Percentiles rank a stretch among this genome's conserved stretches.
phyloP scores from a whole-genome alignment of 2,113 vertebrate species.

The Oncorhynchus keta region DNA sequence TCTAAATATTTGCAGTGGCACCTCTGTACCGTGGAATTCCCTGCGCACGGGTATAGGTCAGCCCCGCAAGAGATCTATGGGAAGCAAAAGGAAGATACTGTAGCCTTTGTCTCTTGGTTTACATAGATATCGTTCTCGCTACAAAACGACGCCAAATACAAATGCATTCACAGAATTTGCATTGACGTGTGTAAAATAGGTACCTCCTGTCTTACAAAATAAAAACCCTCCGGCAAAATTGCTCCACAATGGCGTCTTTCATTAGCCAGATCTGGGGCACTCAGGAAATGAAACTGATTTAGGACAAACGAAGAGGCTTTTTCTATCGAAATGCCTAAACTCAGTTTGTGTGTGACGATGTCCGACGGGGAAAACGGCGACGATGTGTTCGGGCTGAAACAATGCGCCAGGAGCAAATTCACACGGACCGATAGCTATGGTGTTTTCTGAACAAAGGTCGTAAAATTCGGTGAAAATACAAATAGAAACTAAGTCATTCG shows the following conservation, averaged over 20 bases:
- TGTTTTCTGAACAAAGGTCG: conserved; percentile 48
- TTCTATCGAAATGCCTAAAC: conserved; percentile 12
- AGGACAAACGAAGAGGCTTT: conserved; percentile 22
- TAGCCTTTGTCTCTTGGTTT: conserved; percentile 8
- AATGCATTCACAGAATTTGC: conserved; percentile 57
- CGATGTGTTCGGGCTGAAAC: conserved; percentile 42
- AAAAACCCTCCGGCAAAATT: conserved; percentile 69
- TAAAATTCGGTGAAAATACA: conserved; percentile 15
- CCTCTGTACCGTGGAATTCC: conserved; percentile 41
- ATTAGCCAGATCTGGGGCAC: conserved; percentile 70
- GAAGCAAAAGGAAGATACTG: conserved; percentile 21
- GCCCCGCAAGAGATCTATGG: conserved; percentile 9
- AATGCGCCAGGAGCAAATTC: conserved; percentile 68
- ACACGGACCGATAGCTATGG: conserved; percentile 52
- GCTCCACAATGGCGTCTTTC: conserved; percentile 86
- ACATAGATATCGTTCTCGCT: conserved; percentile 27
- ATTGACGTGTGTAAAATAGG: conserved; percentile 59
- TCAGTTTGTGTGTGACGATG: conserved; percentile 42
- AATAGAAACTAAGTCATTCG: background rate
- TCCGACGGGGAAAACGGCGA: conserved; percentile 35
- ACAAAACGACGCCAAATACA: conserved; percentile 32
- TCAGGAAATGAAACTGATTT: conserved; percentile 65
- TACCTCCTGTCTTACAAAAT: conserved; percentile 65
- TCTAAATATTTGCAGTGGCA: conserved; percentile 26
- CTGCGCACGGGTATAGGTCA: conserved; percentile 49